phyloP scores from a whole-genome alignment of 2,113 vertebrate genomes.

The Oryzias celebensis region DNA sequence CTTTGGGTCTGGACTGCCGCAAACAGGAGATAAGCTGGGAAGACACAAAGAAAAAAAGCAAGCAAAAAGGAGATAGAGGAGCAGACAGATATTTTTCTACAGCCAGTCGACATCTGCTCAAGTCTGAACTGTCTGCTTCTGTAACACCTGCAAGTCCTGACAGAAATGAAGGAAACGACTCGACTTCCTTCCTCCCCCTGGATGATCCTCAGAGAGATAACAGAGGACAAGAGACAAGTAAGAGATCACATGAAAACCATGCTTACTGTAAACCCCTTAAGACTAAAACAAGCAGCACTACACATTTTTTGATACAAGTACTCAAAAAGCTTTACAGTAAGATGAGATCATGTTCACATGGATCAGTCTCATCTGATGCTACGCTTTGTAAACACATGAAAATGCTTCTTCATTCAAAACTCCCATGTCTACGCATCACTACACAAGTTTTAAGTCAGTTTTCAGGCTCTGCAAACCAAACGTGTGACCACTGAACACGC shows the following conservation, averaged over 20 bases:
- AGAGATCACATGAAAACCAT: background rate
- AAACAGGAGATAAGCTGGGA: slow-evolving; percentile 85
- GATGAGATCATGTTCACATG: too few relatives aligned
- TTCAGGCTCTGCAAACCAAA: too few relatives aligned
- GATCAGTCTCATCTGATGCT: too few relatives aligned
- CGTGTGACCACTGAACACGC: too few relatives aligned
- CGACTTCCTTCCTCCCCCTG: slow-evolving; percentile 67
- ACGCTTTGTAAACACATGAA: too few relatives aligned
- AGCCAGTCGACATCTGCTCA: slow-evolving; percentile 74
- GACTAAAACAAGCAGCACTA: background rate
- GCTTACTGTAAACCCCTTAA: background rate
- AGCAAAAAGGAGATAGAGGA: slow-evolving; percentile 42
- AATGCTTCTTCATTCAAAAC: too few relatives aligned
- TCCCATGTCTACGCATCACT: too few relatives aligned
- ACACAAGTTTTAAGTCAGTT: too few relatives aligned
- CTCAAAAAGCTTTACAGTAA: too few relatives aligned
- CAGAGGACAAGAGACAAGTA: slow-evolving; percentile 37
- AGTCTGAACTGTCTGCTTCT: slow-evolving; percentile 43
- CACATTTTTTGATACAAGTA: too few relatives aligned
- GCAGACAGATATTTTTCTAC: slow-evolving; percentile 85
- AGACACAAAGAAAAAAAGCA: slow-evolving; percentile 71
- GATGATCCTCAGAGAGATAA: slow-evolving; percentile 19
- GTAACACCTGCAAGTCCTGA: slow-evolving; percentile 19
- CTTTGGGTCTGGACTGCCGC: slow-evolving; percentile 83
- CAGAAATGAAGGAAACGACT: slow-evolving; percentile 1